A percentile compares a stretch with the other conserved stretches of the same genome.
phyloP scores from a whole-genome alignment of 2,113 vertebrate genomes.

The Canis aureus region DNA sequence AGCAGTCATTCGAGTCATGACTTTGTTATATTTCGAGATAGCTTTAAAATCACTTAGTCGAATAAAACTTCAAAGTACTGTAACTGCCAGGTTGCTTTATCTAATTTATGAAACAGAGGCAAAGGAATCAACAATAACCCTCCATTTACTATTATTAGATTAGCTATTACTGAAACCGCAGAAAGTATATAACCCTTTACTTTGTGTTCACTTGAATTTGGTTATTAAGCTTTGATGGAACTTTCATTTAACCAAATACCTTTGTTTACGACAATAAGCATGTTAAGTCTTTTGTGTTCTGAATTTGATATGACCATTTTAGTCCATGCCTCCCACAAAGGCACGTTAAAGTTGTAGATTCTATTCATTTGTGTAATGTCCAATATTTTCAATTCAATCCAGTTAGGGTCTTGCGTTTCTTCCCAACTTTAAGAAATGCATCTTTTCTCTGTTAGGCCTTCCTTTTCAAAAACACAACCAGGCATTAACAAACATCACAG shows the following conservation, averaged over 20 bases:
- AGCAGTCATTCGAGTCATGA: slow-evolving; percentile 77
- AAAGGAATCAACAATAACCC: slow-evolving; percentile 85
- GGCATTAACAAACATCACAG: slow-evolving; percentile 64
- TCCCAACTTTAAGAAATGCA: slow-evolving; percentile 53
- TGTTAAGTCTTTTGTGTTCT: slow-evolving; percentile 75
- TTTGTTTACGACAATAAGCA: slow-evolving; percentile 77
- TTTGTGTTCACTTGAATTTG: slow-evolving; percentile 85
- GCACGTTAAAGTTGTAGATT: slow-evolving; percentile 63
- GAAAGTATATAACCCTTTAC: slow-evolving; percentile 82
- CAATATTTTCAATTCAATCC: slow-evolving; percentile 38
- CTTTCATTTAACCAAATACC: slow-evolving; percentile 83
- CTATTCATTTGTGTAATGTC: slow-evolving; percentile 59
- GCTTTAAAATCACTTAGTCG: slow-evolving; percentile 84
- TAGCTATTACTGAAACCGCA: slow-evolving; percentile 82
- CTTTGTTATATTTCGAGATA: slow-evolving; percentile 82
- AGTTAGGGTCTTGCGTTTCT: slow-evolving; percentile 41
- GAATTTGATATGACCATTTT: slow-evolving; percentile 78
- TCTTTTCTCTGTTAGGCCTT: slow-evolving; percentile 31
- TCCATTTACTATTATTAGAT: slow-evolving; percentile 84
- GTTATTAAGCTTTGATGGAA: slow-evolving; percentile 82
- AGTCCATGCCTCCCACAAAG: slow-evolving; percentile 62
- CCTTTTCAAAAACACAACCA: slow-evolving; percentile 66
- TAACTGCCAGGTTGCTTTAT: slow-evolving; percentile 85
- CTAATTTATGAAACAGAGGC: slow-evolving; percentile 85
- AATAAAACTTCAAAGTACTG: slow-evolving; percentile 78